These are phyloP conservation scores for Rhynchopsitta pachyrhyncha DNA, from an alignment of 2,113 vertebrate genomes.

Conservation along the genomic window DNA sequence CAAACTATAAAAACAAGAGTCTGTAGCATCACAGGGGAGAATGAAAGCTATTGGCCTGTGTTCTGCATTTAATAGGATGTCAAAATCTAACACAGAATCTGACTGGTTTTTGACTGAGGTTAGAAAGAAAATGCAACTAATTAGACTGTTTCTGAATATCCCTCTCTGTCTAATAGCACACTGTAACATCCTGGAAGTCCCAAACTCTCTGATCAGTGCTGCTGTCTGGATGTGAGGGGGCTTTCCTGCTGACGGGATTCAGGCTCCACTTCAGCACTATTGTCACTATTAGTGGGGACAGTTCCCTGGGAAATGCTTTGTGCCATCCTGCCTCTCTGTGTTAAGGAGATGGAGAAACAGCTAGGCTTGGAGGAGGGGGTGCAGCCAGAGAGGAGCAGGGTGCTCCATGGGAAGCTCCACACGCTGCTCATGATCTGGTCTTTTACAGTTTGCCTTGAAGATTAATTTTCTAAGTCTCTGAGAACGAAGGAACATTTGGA, in stretches of 20 bases:
- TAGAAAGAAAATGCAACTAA: conserved; percentile 62
- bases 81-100: conserved; percentile 61
- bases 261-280: neutral
- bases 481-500: neutral
- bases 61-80: conserved; percentile 69
- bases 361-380: neutral
- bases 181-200: neutral
- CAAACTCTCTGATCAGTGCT: conserved; percentile 25
- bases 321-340: accelerated
- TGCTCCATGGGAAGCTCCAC: neutral
- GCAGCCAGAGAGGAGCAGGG: neutral
- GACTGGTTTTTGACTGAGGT: conserved; percentile 62
- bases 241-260: neutral
- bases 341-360: neutral
- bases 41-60: conserved; percentile 61
- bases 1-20: conserved; percentile 47
- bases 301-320: neutral
- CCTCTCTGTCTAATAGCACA: conserved; percentile 22
- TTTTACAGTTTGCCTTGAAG: neutral
- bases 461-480: neutral
- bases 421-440: accelerated
- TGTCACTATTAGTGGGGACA: neutral
- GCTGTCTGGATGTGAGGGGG: neutral
- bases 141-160: conserved; percentile 52
- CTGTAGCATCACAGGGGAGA: conserved; percentile 56